Percentiles rank a stretch among this genome's conserved stretches.
Conservation (phyloP, 2,113 vertebrate genomes). For the Eublepharis macularius region DNA sequence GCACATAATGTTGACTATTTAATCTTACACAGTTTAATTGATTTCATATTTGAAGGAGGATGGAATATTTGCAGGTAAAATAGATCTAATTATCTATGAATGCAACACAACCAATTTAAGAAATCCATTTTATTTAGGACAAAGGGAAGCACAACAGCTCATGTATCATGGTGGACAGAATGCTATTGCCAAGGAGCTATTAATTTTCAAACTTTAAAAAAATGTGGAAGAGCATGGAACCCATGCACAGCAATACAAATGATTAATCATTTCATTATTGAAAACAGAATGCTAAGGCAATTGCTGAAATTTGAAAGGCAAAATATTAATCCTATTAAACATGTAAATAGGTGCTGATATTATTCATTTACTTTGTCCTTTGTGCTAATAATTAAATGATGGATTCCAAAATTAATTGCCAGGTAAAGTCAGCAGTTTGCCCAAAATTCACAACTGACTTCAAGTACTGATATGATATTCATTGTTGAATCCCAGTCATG, state of each 20-base stretch:
- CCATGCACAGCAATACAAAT: slow-evolving; percentile 53
- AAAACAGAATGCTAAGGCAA: slow-evolving; percentile 51
- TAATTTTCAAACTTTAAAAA: slow-evolving; percentile 58
- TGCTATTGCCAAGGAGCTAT: slow-evolving; percentile 31
- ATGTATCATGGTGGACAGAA: slow-evolving; percentile 25
- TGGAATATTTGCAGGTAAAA: slow-evolving; percentile 30
- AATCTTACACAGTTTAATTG: slow-evolving; percentile 48
- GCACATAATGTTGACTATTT: slow-evolving; percentile 17
- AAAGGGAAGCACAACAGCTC: slow-evolving; percentile 26
- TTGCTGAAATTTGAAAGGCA: slow-evolving; percentile 70
- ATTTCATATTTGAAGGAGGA: slow-evolving; percentile 57
- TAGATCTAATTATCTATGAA: slow-evolving; percentile 48
- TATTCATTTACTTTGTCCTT: slow-evolving; percentile 67
- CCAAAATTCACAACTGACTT: slow-evolving; percentile 34
- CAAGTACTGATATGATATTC: slow-evolving; percentile 24
- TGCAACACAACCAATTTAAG: slow-evolving; percentile 28
- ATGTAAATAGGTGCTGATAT: slow-evolving; percentile 59
- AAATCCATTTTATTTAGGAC: slow-evolving; percentile 40
- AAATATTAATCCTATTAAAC: slow-evolving; percentile 70
- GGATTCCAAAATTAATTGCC: slow-evolving; percentile 71
- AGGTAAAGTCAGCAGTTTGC: slow-evolving; percentile 47
- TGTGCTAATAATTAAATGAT: slow-evolving; percentile 72
- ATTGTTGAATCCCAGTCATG: slow-evolving; percentile 29
- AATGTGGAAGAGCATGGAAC: slow-evolving; percentile 36
- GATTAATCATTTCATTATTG: slow-evolving; percentile 62